phyloP scores from a whole-genome alignment of 2,113 vertebrate species.

The Gavialis gangeticus region DNA sequence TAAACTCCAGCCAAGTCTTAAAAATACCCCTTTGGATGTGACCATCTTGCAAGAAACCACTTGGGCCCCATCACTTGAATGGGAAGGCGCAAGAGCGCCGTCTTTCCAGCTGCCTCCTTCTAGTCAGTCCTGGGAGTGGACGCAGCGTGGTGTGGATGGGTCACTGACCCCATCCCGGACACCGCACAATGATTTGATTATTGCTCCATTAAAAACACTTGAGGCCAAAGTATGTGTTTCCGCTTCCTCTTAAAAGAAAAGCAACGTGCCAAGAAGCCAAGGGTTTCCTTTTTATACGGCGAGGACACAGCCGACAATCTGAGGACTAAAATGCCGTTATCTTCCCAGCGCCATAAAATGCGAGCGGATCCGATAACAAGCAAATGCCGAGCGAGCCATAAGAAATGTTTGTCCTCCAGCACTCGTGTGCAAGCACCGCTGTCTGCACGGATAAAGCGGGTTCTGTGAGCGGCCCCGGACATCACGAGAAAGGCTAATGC shows the following conservation, averaged over 20 bases:
- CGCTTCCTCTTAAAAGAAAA: not conserved
- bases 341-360: not conserved
- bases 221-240: not conserved
- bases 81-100: fast-evolving
- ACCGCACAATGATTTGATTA: not conserved
- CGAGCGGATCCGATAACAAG: not conserved
- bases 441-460: not conserved
- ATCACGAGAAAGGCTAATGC: constrained; percentile 21
- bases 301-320: not conserved
- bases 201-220: not conserved
- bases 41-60: not conserved
- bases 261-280: not conserved
- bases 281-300: constrained; percentile 15
- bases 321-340: not conserved
- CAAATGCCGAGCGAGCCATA: fast-evolving
- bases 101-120: not conserved
- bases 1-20: not conserved
- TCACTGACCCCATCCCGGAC: not conserved
- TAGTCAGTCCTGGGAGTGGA: not conserved
- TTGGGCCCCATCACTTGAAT: fast-evolving
- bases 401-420: not conserved
- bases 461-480: not conserved
- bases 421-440: fast-evolving
- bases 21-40: not conserved
- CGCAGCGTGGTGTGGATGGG: not conserved